phyloP scores from a whole-genome alignment of 2,888 invertebrate genomes.

The Drosophila algonquin region DNA sequence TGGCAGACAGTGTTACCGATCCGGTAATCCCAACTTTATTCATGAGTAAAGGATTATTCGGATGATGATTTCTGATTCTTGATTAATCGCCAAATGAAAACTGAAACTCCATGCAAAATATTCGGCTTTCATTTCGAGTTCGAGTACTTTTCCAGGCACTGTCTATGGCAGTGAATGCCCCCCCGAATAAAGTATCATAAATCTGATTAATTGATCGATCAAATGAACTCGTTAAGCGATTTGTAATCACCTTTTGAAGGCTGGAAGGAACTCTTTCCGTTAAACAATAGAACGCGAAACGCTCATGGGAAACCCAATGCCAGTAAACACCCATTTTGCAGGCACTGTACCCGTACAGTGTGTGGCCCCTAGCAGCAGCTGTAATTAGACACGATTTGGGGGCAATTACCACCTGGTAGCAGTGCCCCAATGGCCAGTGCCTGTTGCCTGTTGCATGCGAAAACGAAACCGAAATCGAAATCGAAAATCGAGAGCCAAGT shows the following conservation, averaged over 20 bases:
- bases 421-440: constrained; percentile 17
- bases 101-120: no score
- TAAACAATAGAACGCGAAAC: not conserved
- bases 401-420: constrained; percentile 75
- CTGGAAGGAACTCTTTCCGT: not conserved
- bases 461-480: not conserved
- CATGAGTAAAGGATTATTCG: no score
- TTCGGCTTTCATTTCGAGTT: no score
- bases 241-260: not conserved
- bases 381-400: constrained; percentile 75
- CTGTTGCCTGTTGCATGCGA: constrained; percentile 48
- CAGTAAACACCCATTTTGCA: not conserved
- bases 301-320: not conserved
- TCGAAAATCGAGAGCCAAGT: constrained; percentile 35
- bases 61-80: no score
- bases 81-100: no score
- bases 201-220: no score
- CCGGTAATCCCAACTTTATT: no score
- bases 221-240: not conserved
- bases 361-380: constrained; percentile 38
- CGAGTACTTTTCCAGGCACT: no score
- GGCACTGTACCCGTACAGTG: constrained; percentile 13
- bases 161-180: no score
- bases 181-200: no score
- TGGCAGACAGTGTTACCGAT: not conserved